Conservation (phyloP, 2,113 vertebrate genomes). For the Bufo bufo region DNA sequence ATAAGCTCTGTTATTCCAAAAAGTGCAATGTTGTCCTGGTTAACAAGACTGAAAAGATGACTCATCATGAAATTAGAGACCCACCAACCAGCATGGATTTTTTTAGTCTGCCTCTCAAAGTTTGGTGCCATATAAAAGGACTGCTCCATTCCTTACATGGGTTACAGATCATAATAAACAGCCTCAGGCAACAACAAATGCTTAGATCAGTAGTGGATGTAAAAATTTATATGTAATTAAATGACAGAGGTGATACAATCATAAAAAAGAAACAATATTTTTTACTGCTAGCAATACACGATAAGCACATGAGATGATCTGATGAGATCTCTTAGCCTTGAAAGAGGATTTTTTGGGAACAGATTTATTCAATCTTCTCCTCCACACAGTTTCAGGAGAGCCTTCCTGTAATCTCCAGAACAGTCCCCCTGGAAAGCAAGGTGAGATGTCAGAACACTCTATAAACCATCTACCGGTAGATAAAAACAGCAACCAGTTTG, state of each 20-base stretch:
- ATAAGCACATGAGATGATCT: conserved; percentile 32
- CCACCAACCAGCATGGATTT: no score
- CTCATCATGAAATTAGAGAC: no score
- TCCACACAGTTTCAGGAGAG: conserved; percentile 88
- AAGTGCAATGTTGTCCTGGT: no score
- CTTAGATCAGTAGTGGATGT: neutral
- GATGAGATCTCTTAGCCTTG: neutral
- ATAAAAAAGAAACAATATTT: neutral
- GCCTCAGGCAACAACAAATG: neutral
- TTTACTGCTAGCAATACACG: conserved; percentile 11
- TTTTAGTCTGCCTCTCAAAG: no score
- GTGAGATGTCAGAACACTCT: neutral
- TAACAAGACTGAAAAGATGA: no score
- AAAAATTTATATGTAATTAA: conserved; percentile 6
- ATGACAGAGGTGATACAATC: neutral
- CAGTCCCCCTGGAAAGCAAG: conserved; percentile 82
- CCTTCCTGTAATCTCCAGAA: conserved; percentile 92
- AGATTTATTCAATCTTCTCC: conserved; percentile 72
- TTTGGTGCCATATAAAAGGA: no score
- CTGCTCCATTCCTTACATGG: no score
- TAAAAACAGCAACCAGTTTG: neutral
- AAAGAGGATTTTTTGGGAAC: neutral
- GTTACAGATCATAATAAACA: neutral
- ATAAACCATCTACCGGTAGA: neutral
- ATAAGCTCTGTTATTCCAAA: no score